A percentile compares a stretch with the other conserved stretches of the same genome.
phyloP scores from a whole-genome alignment of 2,888 invertebrate genomes.

The Meganola albula region DNA sequence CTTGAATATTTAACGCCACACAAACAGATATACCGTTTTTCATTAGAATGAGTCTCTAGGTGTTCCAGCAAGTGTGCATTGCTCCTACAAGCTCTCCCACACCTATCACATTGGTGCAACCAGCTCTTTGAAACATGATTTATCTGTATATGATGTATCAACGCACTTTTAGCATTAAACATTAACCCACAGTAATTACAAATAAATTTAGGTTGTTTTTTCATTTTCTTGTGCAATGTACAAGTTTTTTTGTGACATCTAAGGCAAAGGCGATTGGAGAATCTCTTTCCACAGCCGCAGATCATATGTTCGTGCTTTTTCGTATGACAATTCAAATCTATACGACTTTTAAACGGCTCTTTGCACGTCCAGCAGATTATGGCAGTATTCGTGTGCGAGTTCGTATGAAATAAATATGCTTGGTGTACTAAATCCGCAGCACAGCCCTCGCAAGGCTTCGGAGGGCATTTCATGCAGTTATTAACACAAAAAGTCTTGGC shows the following conservation, averaged over 20 bases:
- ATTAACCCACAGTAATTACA: conserved; percentile 44
- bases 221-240: conserved; percentile 6
- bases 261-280: conserved; percentile 38
- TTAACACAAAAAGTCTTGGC: too few relatives aligned
- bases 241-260: conserved; percentile 31
- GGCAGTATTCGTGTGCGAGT: conserved; percentile 15
- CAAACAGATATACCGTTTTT: conserved; percentile 39
- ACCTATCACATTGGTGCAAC: conserved; percentile 38
- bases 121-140: conserved; percentile 29
- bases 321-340: conserved; percentile 30
- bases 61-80: conserved; percentile 39
- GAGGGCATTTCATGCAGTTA: too few relatives aligned
- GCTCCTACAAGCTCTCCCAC: conserved; percentile 40
- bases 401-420: too few relatives aligned
- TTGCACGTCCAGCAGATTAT: conserved; percentile 38
- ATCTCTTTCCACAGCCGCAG: conserved; percentile 37
- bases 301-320: conserved; percentile 27
- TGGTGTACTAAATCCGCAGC: too few relatives aligned
- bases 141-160: conserved; percentile 35
- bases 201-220: conserved; percentile 17
- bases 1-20: conserved; percentile 40
- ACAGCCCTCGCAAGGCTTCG: too few relatives aligned
- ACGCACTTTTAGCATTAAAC: conserved; percentile 27
- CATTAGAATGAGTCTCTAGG: conserved; percentile 35
- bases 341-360: conserved; percentile 24